Evolutionary conservation across 2,797 vertebrate genomes (phyloP).

Genomic region (Myioborus miniatus): DNA sequence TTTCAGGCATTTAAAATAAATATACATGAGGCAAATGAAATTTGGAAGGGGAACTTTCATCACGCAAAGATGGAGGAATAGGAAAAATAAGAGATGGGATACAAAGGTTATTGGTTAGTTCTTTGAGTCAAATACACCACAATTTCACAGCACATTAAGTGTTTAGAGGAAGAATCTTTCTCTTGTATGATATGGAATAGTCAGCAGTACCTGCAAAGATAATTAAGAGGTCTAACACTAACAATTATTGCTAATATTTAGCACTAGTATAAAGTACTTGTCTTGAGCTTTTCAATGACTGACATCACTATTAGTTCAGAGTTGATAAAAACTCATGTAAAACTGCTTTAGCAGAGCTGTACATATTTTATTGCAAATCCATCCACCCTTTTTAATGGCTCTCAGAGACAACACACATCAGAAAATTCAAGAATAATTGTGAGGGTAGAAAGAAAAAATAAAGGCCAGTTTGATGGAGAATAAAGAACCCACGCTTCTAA

Average conservation of each 20-base stretch:
- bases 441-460: neutral
- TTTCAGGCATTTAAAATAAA: conserved; percentile 13
- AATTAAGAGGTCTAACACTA: neutral
- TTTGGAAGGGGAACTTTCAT: neutral
- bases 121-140: neutral
- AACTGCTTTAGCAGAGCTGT: neutral
- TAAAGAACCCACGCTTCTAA: neutral
- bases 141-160: neutral
- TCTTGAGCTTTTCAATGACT: neutral
- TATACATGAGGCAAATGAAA: neutral
- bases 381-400: neutral
- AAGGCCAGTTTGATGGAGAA: neutral
- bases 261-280: neutral
- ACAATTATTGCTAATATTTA: neutral
- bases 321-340: neutral
- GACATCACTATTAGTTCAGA: neutral
- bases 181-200: neutral
- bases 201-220: neutral
- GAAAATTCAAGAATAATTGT: neutral
- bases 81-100: neutral
- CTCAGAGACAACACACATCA: neutral
- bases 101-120: neutral
- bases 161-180: neutral
- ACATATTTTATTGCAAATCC: neutral
- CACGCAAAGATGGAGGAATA: neutral